A percentile compares a stretch with the other conserved stretches of the same genome.
phyloP scores from a whole-genome alignment of 1,140 invertebrate species.

The Adoxophyes honmai region DNA sequence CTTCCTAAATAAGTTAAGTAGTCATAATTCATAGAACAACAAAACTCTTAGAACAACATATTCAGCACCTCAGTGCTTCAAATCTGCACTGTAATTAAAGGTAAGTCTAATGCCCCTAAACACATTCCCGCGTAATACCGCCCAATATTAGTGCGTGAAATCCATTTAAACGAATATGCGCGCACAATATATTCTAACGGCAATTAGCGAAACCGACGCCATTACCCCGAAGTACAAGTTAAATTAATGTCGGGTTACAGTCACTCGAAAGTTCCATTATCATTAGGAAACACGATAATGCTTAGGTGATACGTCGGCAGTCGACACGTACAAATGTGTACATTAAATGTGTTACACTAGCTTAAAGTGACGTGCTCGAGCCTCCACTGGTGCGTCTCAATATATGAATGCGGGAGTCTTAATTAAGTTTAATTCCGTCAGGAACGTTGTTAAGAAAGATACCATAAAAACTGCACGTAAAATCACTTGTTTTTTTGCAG shows the following conservation, averaged over 20 bases:
- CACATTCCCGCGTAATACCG: neutral
- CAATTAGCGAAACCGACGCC: conserved; percentile 73
- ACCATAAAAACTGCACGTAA: no score
- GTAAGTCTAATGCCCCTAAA: neutral
- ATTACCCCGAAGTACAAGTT: conserved; percentile 69
- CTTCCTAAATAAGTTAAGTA: no score
- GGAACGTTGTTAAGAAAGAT: no score
- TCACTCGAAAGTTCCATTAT: conserved; percentile 73
- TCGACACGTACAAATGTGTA: conserved; percentile 2
- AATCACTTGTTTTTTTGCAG: no score
- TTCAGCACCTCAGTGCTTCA: neutral
- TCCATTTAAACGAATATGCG: conserved; percentile 66
- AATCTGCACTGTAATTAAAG: neutral
- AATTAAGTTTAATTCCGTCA: no score
- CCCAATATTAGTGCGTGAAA: conserved; percentile 38
- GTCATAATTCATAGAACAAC: neutral
- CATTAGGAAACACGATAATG: conserved; percentile 56
- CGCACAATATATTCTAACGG: conserved; percentile 67
- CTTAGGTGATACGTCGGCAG: conserved; percentile 26
- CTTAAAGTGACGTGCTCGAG: neutral
- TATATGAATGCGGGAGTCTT: no score
- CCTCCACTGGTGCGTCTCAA: neutral
- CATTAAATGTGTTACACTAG: neutral
- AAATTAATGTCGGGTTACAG: conserved; percentile 69
- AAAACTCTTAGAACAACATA: neutral